Evolutionary conservation across 2,113 vertebrate species (phyloP).

Genomic region (Balaeniceps rex): DNA sequence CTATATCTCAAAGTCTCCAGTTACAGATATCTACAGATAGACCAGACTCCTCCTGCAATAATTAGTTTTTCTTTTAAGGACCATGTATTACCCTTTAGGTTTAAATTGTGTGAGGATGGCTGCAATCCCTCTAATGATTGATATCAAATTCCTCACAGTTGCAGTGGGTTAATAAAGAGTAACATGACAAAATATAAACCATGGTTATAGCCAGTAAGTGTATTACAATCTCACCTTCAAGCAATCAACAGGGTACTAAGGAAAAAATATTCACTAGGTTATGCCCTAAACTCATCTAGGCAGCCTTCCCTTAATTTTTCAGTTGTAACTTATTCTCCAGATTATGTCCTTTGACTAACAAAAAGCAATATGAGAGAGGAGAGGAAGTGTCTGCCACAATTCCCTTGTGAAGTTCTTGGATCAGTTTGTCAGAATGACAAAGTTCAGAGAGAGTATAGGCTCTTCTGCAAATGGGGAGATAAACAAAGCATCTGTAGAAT

Average conservation of each 20-base stretch:
- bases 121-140: not conserved
- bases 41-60: not conserved
- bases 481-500: not conserved
- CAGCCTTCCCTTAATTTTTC: not conserved
- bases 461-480: not conserved
- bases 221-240: not conserved
- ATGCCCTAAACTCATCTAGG: not conserved
- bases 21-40: not conserved
- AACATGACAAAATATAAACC: not conserved
- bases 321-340: not conserved
- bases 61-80: slow-evolving; percentile 4
- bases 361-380: not conserved
- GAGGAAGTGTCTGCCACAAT: not conserved
- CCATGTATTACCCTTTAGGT: not conserved
- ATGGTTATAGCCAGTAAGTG: not conserved
- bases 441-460: not conserved
- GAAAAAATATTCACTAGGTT: not conserved
- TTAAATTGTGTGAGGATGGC: not conserved
- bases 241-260: not conserved
- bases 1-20: not conserved
- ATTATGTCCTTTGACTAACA: not conserved
- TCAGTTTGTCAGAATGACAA: not conserved
- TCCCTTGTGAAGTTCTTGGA: not conserved
- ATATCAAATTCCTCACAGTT: not conserved
- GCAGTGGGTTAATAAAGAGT: not conserved